Percentiles rank a stretch among this genome's conserved stretches.
Evolutionary conservation across 2,113 vertebrate species (phyloP).

Genomic region (Nyctibius bracteatus): DNA sequence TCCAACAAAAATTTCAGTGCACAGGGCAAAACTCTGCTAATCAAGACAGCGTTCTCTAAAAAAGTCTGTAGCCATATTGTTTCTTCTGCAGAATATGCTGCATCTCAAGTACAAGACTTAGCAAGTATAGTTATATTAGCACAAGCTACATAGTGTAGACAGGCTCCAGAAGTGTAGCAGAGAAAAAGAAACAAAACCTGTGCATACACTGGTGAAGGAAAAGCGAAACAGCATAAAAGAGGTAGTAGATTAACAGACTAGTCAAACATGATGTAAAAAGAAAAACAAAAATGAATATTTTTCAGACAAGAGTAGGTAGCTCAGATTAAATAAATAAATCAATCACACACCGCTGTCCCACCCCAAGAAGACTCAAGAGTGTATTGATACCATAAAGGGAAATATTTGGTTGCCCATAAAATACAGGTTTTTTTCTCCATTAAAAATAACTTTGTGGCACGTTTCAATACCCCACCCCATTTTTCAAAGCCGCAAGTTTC

Average conservation of each 20-base stretch:
- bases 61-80: neutral
- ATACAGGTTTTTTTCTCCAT: neutral
- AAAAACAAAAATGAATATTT: neutral
- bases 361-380: neutral
- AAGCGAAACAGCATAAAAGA: neutral
- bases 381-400: neutral
- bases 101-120: neutral
- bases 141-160: accelerated
- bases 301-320: neutral
- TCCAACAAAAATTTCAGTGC: neutral
- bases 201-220: neutral
- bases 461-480: neutral
- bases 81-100: neutral
- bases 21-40: neutral
- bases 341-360: neutral
- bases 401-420: neutral
- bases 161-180: neutral
- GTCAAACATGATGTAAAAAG: neutral
- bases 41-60: neutral
- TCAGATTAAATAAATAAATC: neutral
- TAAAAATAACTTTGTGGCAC: neutral
- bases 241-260: neutral
- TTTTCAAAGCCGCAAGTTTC: neutral
- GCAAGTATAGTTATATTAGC: neutral
- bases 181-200: neutral